Base-by-base conservation (phyloP, 1,140 invertebrate species). In the Aphidius ervi region DNA sequence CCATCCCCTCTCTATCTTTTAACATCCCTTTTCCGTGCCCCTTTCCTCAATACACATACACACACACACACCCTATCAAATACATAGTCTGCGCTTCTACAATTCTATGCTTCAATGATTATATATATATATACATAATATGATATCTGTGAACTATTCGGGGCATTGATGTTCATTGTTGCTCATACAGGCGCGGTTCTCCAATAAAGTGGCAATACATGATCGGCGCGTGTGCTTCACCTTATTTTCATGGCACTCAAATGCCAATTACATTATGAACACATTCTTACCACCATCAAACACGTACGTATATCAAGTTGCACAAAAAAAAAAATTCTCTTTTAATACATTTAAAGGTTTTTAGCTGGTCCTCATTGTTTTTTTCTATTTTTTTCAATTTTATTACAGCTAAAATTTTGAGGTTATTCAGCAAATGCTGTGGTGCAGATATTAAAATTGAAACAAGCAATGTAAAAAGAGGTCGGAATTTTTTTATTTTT, bases 241-340 rank as follows among this genome's bases (percentile, higher is more conserved):
- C 66, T 71, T 68, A 73, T 73, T 73, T 71, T 70, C 63, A 58
- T 31, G 63, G 67, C 64, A 67, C 62, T 70, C 69, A 66, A 69
- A 69, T 66, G 66, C 66, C 65, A 66, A 69, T 72, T 68, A 68
- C 23, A 31, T 31, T 31, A 31, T 31, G 23, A 31, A 31, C 23
- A 31, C 23, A 31, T 31, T 31, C 23, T 31, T 31, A 31, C 23
- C 23, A 31, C 23, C 23, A 31, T 31, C 23, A 31, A 31, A 31
- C 23, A 16, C 16, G 16, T 16, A 16, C 16, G 16, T 16, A 16
- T 16, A 16, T 16, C 16, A 16, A 16, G 16, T 16, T 16, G 16
- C 16, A 16, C 16, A 16, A 16, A 16, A 16, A 16, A 16, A 16
- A 16, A 16, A 16, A 16, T 16, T 16, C 16, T 16, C 16, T 16